phyloP scores from a whole-genome alignment of 2,797 vertebrate genomes.

The Platalea minor region DNA sequence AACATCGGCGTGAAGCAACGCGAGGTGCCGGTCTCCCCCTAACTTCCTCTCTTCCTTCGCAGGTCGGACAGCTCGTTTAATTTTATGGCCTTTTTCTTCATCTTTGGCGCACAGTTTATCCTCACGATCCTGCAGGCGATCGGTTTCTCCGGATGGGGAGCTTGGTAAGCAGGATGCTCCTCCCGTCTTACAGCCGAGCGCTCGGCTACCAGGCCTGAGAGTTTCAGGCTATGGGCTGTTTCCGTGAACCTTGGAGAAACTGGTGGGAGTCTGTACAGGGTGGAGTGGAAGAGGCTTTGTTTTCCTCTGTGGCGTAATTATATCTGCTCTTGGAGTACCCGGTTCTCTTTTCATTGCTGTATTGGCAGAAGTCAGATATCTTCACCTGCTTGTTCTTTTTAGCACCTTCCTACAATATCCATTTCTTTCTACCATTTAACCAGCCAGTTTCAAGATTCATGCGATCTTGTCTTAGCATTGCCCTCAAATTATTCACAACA shows the following conservation, averaged over 20 bases:
- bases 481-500: neutral
- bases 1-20: neutral
- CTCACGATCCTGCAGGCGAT: conserved; percentile 85
- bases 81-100: conserved; percentile 97
- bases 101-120: conserved; percentile 90
- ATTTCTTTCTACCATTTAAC: neutral
- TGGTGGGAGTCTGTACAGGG: neutral
- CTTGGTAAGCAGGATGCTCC: conserved; percentile 80
- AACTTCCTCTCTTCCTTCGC: neutral
- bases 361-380: neutral
- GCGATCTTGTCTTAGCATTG: neutral
- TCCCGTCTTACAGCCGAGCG: neutral
- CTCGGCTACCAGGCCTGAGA: neutral
- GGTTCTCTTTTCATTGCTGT: neutral
- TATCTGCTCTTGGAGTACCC: neutral
- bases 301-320: neutral
- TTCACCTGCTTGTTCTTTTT: neutral
- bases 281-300: neutral
- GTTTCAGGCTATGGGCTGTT: neutral
- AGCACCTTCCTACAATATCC: neutral
- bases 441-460: neutral
- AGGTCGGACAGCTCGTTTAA: conserved; percentile 98
- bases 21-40: neutral
- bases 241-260: neutral
- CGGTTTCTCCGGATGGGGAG: conserved; percentile 88